Evolutionary conservation across 2,113 vertebrate genomes (phyloP), one percentile per base, ranked within the genome.

Genomic region (Limanda limanda): DNA sequence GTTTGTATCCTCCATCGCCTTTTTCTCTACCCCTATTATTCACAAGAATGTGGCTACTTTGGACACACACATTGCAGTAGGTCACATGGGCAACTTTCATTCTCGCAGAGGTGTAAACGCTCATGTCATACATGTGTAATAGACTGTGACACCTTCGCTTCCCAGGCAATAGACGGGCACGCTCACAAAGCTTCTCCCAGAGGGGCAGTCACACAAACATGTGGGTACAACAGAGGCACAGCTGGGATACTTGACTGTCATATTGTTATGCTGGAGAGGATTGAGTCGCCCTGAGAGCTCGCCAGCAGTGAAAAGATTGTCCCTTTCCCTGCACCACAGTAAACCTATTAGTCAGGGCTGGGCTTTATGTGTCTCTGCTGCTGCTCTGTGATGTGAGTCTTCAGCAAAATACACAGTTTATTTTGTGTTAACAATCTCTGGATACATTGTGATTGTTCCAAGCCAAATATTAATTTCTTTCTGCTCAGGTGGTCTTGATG

Each of bases 171-270:
- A 23, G n/a, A 35, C 14, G 25, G 17, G 37, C 20, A 79, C 70
- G 51, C 27, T 63, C 51, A 23, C 35, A 60, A 71, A 71, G 74
- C 55, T 68, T 58, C 76, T 75, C 57, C 61, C 70, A 25, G 42
- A 74, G 25, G 51, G 54, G 18, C 65, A 60, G 54, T 78, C 72
- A 76, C 85, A 82, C 31, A 31, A 31, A 51, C 47, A 51, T 71
- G 52, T 56, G 45, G 71, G 56, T 31, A 63, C 65, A 68, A 14
- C 68, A 77, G 76, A 75, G 54, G 66, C 59, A 48, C 69, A 71
- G 82, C 80, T 79, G 74, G 72, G 77, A 12, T 40, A 62, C 74
- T 80, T 71, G 64, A 74, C 82, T 85, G 78, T 82, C 78, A 84
- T 55, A 78, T 56, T 78, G 82, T 78, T 67, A 62, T 1, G 1